Base-by-base conservation (phyloP, 1,140 invertebrate genomes). In the Hyles vespertilio region DNA sequence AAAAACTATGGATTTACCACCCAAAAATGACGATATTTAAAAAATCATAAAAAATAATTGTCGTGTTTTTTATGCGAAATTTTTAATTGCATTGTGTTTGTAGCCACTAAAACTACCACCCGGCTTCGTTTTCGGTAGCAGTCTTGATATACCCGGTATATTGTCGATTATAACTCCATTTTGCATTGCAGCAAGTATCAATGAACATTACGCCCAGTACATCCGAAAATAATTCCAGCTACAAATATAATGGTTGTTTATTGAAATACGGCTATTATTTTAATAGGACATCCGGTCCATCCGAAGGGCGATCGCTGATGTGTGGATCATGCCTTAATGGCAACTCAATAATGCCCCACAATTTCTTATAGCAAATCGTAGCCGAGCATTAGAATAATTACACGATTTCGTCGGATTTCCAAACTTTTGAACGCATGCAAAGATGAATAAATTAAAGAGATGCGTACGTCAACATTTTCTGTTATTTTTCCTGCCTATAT, bases 181-280 rank as follows among this genome's bases (percentile, higher is more conserved):
- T n/a, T n/a, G n/a, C n/a, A n/a, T 22, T 22, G 22, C 22, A 22
- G 22, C 33, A 77, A 78, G 67, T 64, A 74, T 75, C 76, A 81
- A 79, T 36, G 60, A 49, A 6, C 2, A 32, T 47, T 11, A 63
- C 56, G 46, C 58, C 5, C 8, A 11, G 50, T 68, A 67, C 48
- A 59, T 45, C 62, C 51, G n/a, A 67, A 73, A 76, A 73, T 67
- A 74, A 69, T 61, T 61, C 69, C 56, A 58, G 59, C 65, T 72
- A 74, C 73, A 57, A 70, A 69, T 63, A 77, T 79, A 77, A 79
- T 79, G 74, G 69, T 63, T 73, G 80, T 79, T 83, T 85, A 85
- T 83, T 85, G 82, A 84, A 85, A 83, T 79, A 69, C 77, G 65
- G 56, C 76, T 69, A 84, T 85, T 85, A 85, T 79, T 85, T 81